Base-by-base conservation (phyloP, 1,140 invertebrate species). In the Pemphigus obesinymphae region DNA sequence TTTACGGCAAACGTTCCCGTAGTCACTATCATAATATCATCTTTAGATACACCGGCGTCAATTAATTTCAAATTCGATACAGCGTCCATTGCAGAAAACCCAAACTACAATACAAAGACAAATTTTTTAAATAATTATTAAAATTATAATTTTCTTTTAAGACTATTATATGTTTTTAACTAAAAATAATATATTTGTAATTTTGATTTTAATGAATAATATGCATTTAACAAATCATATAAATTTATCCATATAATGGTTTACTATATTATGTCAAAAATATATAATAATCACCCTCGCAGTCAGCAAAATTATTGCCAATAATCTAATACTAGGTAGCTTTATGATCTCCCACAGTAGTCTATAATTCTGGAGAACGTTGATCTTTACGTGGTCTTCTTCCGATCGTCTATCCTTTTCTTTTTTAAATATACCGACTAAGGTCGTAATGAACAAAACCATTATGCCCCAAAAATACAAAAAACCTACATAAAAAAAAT, bases 31-130 rank as follows among this genome's bases (percentile, higher is more conserved):
- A 70, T 70, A 23, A 70, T 40, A 2, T 70, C n/a, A 86, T 99
- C 97, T 86, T 97, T 97, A 0, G 96, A 95, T 68, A 99, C 93
- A 31, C 98, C 97, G 66, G 92, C 92, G 87, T 98, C 97, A 10
- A 98, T 93, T 31, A 99, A 88, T 88, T 99, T 99, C 75, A 99
- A 89, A 31, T 93, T 93, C n/a, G 97, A 97, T 0, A 98, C 94
- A 50, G 15, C 2, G 1, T 76, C 45, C 4, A 2, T 55, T 34
- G 26, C 73, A 31, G 26, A n/a, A 53, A 76, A 76, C 20, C 73
- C 73, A 6, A 53, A 31, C 73, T 76, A 20, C 11, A 6, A 55
- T n/a, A n/a, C n/a, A n/a, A n/a, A n/a, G n/a, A n/a, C n/a, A n/a
- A n/a, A n/a, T n/a, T n/a, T n/a, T n/a, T n/a, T n/a, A n/a, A n/a